Evolutionary conservation across 2,113 vertebrate species (phyloP).

Genomic region (Oryzias javanicus): DNA sequence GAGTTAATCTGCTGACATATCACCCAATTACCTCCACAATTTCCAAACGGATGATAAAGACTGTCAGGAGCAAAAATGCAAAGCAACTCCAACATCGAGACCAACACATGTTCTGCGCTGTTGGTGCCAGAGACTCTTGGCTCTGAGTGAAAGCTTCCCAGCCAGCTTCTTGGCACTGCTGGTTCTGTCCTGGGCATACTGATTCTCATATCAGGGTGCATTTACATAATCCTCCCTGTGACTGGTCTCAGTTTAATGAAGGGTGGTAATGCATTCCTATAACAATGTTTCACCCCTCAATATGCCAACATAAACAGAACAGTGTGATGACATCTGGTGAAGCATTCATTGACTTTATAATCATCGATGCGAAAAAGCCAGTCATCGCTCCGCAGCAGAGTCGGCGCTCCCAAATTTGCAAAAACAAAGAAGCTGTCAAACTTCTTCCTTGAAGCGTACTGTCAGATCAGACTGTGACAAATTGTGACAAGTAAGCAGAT

Average conservation of each 20-base stretch:
- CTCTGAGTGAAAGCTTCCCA: constrained; percentile 39
- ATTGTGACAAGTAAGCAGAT: constrained; percentile 33
- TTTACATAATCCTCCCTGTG: constrained; percentile 70
- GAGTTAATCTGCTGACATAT: constrained; percentile 66
- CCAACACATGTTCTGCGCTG: constrained; percentile 69
- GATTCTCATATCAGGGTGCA: constrained; percentile 68
- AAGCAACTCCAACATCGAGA: constrained; percentile 66
- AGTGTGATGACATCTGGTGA: constrained; percentile 58
- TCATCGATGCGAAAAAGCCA: constrained; percentile 46
- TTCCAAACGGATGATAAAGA: constrained; percentile 66
- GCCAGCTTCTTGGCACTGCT: constrained; percentile 69
- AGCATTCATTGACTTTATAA: constrained; percentile 41
- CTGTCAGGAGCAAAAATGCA: constrained; percentile 67
- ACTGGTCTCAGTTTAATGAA: constrained; percentile 69
- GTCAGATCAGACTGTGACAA: constrained; percentile 26
- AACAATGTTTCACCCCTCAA: constrained; percentile 67
- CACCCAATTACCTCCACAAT: constrained; percentile 64
- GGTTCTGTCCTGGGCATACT: constrained; percentile 60
- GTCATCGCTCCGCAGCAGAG: constrained; percentile 23
- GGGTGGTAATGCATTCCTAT: constrained; percentile 70
- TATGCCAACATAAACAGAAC: constrained; percentile 60
- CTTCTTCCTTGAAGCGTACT: constrained; percentile 18
- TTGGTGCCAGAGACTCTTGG: constrained; percentile 70
- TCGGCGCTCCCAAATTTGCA: constrained; percentile 19
- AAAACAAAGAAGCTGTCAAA: constrained; percentile 54